Evolutionary conservation across 1,140 invertebrate species (phyloP).

Genomic region (Dryas iulia): DNA sequence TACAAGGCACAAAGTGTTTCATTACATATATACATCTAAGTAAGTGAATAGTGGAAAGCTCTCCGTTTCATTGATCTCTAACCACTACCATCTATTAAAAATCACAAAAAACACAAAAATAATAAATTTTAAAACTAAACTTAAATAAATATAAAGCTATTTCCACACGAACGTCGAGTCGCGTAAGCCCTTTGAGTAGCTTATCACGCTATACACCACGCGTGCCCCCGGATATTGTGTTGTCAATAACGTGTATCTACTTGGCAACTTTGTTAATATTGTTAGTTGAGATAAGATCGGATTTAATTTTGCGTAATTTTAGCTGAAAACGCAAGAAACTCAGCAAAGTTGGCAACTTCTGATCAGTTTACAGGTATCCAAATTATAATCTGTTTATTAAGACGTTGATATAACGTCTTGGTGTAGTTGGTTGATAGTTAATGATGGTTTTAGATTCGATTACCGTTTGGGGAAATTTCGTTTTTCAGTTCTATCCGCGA

Average conservation of each 20-base stretch:
- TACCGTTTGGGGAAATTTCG: not conserved
- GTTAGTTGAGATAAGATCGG: constrained; percentile 25
- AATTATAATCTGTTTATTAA: not conserved
- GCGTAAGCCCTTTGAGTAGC: constrained; percentile 2
- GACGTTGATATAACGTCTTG: not conserved
- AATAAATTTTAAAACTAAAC: not conserved
- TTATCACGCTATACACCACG: constrained; percentile 9
- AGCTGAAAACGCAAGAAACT: constrained; percentile 2
- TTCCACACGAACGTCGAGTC: not conserved
- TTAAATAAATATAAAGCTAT: not conserved
- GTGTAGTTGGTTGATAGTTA: not conserved
- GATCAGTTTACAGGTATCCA: not conserved
- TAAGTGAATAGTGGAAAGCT: no score
- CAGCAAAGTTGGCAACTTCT: not conserved
- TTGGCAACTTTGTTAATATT: constrained; percentile 25
- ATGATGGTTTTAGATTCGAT: not conserved
- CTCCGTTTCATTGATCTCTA: no score
- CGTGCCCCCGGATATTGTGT: constrained; percentile 16
- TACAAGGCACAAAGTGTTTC: no score
- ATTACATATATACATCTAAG: no score
- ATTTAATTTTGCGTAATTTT: constrained; percentile 19
- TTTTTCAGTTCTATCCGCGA: not conserved
- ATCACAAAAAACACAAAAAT: no score
- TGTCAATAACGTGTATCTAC: constrained; percentile 20
- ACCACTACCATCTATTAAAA: no score